Conservation (phyloP, 2,113 vertebrate species). For the Nerophis lumbriciformis region DNA sequence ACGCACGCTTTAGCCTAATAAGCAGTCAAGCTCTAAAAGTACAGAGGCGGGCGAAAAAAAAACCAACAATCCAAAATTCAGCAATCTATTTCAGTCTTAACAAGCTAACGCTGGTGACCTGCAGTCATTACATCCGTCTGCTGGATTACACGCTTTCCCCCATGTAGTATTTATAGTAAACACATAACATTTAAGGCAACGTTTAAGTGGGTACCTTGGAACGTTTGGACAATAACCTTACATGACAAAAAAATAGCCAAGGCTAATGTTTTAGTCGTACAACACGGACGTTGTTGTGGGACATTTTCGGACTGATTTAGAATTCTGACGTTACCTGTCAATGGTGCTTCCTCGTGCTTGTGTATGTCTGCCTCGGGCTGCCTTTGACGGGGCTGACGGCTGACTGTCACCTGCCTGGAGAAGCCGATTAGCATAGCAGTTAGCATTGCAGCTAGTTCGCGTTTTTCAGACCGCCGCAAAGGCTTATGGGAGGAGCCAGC, state of each 20-base stretch:
- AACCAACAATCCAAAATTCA: neutral
- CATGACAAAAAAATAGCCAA: conserved; percentile 24
- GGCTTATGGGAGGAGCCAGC: conserved; percentile 48
- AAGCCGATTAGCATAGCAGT: conserved; percentile 32
- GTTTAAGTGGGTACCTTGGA: conserved; percentile 6
- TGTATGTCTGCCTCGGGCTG: neutral
- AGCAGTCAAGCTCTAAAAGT: neutral
- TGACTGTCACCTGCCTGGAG: conserved; percentile 18
- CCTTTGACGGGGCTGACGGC: conserved; percentile 31
- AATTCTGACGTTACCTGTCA: conserved; percentile 41
- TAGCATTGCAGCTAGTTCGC: conserved; percentile 14
- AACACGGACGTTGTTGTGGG: neutral
- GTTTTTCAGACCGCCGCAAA: conserved; percentile 28
- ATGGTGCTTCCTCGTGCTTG: neutral
- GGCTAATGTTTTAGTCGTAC: conserved; percentile 20
- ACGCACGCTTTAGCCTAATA: neutral
- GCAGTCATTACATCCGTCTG: neutral
- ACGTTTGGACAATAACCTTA: conserved; percentile 30
- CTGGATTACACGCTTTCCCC: neutral
- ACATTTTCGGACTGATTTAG: neutral
- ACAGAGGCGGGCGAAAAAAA: neutral
- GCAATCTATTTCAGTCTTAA: conserved; percentile 9
- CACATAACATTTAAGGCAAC: neutral
- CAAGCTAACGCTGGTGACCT: conserved; percentile 40
- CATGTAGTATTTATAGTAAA: neutral